Evolutionary conservation across 2,113 vertebrate genomes (phyloP), one percentile per base, ranked within the genome.

Genomic region (Archilochus colubris): DNA sequence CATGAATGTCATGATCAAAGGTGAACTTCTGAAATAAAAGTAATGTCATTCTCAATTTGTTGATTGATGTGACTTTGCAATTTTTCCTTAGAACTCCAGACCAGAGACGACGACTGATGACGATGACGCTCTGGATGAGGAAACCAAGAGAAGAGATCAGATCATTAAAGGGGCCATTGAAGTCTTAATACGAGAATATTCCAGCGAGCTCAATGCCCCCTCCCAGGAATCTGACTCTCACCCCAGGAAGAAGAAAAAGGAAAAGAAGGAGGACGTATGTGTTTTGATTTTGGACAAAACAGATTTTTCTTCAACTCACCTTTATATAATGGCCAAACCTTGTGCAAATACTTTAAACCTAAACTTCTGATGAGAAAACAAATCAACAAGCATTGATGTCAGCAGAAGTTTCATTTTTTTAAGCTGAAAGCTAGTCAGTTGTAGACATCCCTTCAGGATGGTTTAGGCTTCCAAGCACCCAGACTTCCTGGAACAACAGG

Each of bases 211-310:
- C 96, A 99, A 99, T 91, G 99, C 99, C 64, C 98, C 98, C 16
- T 99, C 99, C 54, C 98, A 98, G 96, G 99, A 99, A 75, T 99
- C 99, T 59, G 99, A 99, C 89, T 98, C 99, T 87, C 99, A 98
- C 72, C 98, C 99, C 67, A 98, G 99, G 96, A 99, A 99, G 97
- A 99, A 99, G 97, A 99, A 98, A 97, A 99, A 99, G 95, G 99
- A 99, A 97, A 99, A 99, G 98, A 99, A 99, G 97, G 99, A 99
- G 97, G 99, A 99, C 98, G 98, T 99, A 98, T 90, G 96, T 95
- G 97, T 98, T 97, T 96, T 98, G 96, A 97, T 97, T 97, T 98
- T 97, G 97, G 97, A 97, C 95, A 97, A 92, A 86, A 89, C 95
- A 95, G 84, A 97, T 88, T 97, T 97, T 97, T 95, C 94, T 97